These are phyloP conservation scores for Apis dorsata DNA, from an alignment of 1,140 invertebrate genomes.

Conservation along the genomic window DNA sequence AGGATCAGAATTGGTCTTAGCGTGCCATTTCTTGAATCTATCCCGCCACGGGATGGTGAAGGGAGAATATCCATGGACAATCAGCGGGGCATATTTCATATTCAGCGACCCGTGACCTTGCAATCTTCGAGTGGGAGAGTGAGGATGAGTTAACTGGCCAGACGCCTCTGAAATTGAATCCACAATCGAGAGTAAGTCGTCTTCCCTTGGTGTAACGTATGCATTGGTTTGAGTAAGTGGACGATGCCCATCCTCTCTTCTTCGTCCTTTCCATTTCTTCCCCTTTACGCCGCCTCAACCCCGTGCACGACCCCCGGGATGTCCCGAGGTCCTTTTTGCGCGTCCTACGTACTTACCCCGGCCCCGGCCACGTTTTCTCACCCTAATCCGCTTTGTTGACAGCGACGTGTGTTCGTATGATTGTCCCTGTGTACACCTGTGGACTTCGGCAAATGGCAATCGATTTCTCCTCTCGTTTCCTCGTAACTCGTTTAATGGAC, in stretches of 20 bases:
- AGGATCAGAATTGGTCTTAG: neutral
- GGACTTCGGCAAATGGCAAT: neutral
- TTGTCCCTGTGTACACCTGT: conserved; percentile 14
- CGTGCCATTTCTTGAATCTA: neutral
- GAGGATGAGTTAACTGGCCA: conserved; percentile 60
- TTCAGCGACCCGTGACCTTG: conserved; percentile 68
- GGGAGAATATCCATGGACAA: conserved; percentile 59
- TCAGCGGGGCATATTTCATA: conserved; percentile 73
- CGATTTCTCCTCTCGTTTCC: neutral
- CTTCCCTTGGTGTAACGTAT: conserved; percentile 68
- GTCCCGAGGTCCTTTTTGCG: conserved; percentile 29
- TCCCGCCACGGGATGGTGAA: neutral
- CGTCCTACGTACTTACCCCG: conserved; percentile 10
- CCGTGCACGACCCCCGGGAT: neutral
- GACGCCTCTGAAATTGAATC: conserved; percentile 76
- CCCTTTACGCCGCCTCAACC: neutral
- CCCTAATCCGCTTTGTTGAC: conserved; percentile 45
- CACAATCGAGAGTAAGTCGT: conserved; percentile 67
- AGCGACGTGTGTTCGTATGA: conserved; percentile 33
- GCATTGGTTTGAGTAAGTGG: conserved; percentile 68
- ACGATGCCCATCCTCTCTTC: conserved; percentile 35
- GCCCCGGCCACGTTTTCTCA: conserved; percentile 32
- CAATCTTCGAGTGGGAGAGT: conserved; percentile 64
- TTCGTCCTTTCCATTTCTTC: conserved; percentile 21
- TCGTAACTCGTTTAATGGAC: neutral